A percentile compares a stretch with the other conserved stretches of the same genome.
Evolutionary conservation across 2,797 vertebrate genomes (phyloP).

Genomic region (Erethizon dorsatum): DNA sequence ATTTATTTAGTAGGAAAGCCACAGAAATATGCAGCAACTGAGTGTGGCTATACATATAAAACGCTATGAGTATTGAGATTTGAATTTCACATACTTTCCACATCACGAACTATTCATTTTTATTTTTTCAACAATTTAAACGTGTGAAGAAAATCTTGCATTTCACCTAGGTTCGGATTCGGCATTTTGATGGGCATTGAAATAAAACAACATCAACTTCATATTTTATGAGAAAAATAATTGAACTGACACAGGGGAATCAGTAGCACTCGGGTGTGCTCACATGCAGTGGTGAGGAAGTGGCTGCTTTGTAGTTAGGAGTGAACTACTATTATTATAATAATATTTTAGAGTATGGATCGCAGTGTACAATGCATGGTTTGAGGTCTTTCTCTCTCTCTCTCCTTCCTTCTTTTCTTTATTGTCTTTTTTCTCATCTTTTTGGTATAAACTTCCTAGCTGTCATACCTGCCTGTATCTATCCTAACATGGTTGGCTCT

Average conservation of each 20-base stretch:
- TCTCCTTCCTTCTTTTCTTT: background rate
- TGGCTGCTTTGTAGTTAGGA: background rate
- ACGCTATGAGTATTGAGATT: background rate
- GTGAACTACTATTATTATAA: no score
- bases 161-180: background rate
- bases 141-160: background rate
- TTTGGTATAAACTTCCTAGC: background rate
- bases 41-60: background rate
- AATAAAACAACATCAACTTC: background rate
- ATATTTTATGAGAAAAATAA: background rate
- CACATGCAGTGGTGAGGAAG: background rate
- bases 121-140: background rate
- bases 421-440: background rate
- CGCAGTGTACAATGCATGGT: no score
- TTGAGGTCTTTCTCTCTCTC: background rate
- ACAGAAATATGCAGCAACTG: background rate
- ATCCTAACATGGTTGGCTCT: background rate
- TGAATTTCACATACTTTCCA: background rate
- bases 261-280: background rate
- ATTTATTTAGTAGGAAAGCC: constrained; percentile 46
- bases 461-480: background rate
- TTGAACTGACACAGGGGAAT: background rate
- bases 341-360: background rate
- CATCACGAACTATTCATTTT: background rate
- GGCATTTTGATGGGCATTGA: background rate